phyloP scores from a whole-genome alignment of 2,888 invertebrate species.

The Globia sparganii region DNA sequence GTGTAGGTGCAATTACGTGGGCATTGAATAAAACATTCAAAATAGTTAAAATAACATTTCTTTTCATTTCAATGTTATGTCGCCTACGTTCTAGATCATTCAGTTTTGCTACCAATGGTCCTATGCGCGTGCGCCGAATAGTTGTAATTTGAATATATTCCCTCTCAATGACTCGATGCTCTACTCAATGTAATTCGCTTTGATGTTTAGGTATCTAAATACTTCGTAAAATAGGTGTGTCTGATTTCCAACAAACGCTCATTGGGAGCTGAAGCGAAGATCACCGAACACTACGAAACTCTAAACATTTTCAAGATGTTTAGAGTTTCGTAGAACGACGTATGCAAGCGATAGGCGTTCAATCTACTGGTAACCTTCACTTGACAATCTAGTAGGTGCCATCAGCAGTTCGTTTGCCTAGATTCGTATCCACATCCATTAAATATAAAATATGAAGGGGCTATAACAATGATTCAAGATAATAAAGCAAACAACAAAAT shows the following conservation, averaged over 20 bases:
- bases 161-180: constrained; percentile 21
- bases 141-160: constrained; percentile 43
- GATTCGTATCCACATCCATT: background rate
- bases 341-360: background rate
- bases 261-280: background rate
- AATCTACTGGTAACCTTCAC: constrained; percentile 25
- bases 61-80: constrained; percentile 34
- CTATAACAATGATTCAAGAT: constrained; percentile 15
- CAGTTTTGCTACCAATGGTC: constrained; percentile 43
- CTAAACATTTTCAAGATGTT: constrained; percentile 3
- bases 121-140: constrained; percentile 51
- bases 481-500: constrained; percentile 20
- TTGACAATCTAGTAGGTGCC: constrained; percentile 4
- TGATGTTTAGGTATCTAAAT: constrained; percentile 9
- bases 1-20: background rate
- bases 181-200: constrained; percentile 11
- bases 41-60: constrained; percentile 21
- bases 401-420: constrained; percentile 8
- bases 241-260: background rate
- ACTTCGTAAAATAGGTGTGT: background rate
- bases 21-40: constrained; percentile 15
- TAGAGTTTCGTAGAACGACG: too few species aligned
- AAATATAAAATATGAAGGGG: constrained; percentile 7
- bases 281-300: background rate
- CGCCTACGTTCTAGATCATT: constrained; percentile 33